A percentile compares a stretch with the other conserved stretches of the same genome.
Conservation (phyloP, 1,140 invertebrate species). For the Megalopta genalis region DNA sequence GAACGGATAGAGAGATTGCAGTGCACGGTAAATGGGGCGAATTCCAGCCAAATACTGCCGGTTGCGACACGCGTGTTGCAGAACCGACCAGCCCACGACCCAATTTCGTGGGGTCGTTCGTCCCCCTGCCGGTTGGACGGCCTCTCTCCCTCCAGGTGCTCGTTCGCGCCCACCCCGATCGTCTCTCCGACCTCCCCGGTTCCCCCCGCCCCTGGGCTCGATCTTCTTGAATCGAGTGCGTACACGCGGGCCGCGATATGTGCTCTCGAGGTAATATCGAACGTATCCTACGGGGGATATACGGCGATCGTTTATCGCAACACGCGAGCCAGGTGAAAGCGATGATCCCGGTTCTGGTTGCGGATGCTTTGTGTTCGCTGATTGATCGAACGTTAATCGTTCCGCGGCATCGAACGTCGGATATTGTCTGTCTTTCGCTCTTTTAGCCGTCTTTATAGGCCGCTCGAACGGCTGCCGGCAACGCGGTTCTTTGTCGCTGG, state of each 20-base stretch:
- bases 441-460: too few relatives aligned
- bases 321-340: slow-evolving; percentile 32
- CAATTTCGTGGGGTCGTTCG: slow-evolving; percentile 53
- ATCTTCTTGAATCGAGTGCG: slow-evolving; percentile 38
- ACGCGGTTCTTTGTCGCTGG: too few relatives aligned
- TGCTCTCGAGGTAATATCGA: slow-evolving; percentile 8
- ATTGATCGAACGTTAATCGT: slow-evolving; percentile 25
- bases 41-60: slow-evolving; percentile 59
- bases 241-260: neutral
- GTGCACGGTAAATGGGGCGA: slow-evolving; percentile 57
- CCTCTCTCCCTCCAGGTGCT: neutral
- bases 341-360: slow-evolving; percentile 18
- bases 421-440: neutral
- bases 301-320: slow-evolving; percentile 49
- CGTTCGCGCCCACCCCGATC: neutral
- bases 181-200: neutral
- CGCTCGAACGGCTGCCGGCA: too few relatives aligned
- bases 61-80: slow-evolving; percentile 56
- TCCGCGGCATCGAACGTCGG: too few relatives aligned
- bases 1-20: slow-evolving; percentile 52
- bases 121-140: neutral
- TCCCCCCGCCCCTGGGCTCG: neutral
- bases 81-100: slow-evolving; percentile 56
- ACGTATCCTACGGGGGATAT: slow-evolving; percentile 1
- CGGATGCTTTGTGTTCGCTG: slow-evolving; percentile 16